phyloP scores from a whole-genome alignment of 2,888 invertebrate species.

The Thelaira solivaga region DNA sequence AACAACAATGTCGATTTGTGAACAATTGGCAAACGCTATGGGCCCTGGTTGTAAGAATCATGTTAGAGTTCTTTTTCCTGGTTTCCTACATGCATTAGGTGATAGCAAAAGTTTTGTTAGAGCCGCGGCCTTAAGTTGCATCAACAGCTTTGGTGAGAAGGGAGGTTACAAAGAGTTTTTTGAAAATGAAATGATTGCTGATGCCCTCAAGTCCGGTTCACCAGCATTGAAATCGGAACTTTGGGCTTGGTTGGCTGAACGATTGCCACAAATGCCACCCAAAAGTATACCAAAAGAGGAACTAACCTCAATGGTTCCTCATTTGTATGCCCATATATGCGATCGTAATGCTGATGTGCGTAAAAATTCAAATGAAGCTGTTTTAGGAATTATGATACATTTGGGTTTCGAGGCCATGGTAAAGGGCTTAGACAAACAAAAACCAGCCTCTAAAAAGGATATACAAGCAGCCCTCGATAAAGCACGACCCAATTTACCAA shows the following conservation, averaged over 20 bases:
- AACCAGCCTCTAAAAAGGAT: conserved; percentile 86
- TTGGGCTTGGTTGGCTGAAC: conserved; percentile 90
- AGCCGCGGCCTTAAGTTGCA: conserved; percentile 87
- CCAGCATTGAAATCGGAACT: conserved; percentile 89
- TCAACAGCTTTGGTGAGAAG: conserved; percentile 90
- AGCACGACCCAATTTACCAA: conserved; percentile 88
- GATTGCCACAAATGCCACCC: conserved; percentile 83
- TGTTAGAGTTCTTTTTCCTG: conserved; percentile 89
- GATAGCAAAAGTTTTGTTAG: conserved; percentile 89
- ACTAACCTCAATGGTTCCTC: conserved; percentile 85
- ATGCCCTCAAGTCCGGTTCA: conserved; percentile 90
- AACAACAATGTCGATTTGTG: conserved; percentile 89
- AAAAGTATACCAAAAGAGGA: conserved; percentile 90
- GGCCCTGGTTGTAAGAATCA: conserved; percentile 88
- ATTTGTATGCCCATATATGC: conserved; percentile 89
- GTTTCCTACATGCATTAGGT: conserved; percentile 88
- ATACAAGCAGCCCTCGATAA: conserved; percentile 91
- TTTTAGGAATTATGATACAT: conserved; percentile 95
- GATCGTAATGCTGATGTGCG: conserved; percentile 95
- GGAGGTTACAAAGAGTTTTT: conserved; percentile 89
- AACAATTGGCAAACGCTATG: conserved; percentile 88
- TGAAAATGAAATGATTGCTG: conserved; percentile 91
- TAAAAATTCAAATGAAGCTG: conserved; percentile 92
- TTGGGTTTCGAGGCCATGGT: conserved; percentile 82
- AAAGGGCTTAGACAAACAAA: conserved; percentile 76